Evolutionary conservation across 2,888 invertebrate genomes (phyloP), one percentile per base, ranked within the genome.

Genomic region (Scelioninae gen. 1): DNA sequence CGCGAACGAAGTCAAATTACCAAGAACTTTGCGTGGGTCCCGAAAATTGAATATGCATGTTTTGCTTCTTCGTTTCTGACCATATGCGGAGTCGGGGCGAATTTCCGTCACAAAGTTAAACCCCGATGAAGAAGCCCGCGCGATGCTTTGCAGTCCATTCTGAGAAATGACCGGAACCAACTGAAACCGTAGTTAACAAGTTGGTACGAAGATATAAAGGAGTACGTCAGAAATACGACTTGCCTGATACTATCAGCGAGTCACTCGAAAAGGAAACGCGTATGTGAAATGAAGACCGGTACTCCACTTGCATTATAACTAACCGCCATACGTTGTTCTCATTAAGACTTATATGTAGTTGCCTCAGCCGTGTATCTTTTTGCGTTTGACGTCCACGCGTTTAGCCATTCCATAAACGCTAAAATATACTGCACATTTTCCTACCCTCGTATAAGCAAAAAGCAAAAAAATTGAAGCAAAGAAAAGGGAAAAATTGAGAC

Each of bases 231-330:
- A 75, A 81, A 56, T 81, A 66, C 74, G 71, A 79, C 75, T 76
- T 43, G 75, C 29, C 11, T 40, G 79, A 83, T 83, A 58, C 38
- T 49, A 83, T 83, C 83, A 66, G 53, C 83, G 77, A 74, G 68
- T 75, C 77, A 32, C 78, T 81, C 77, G 77, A 84, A 84, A 81
- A 81, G 83, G 83, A 81, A 77, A 78, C 77, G 77, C 77, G 83
- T 79, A 83, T 83, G 74, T 74, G 80, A 83, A 83, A 83, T 80
- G 83, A 84, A 77, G 77, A 82, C 82, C 74, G 69, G 80, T 78
- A 81, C 84, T 81, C 81, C 71, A 47, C 74, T 81, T 81, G 78
- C 75, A 84, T 83, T 77, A 81, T 68, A 82, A 74, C 66, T 51
- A 65, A 76, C 66, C 49, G 51, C 38, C 74, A 10, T 72, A 69